These are phyloP conservation scores for Calcarius ornatus DNA, from an alignment of 2,113 vertebrate species.

Conservation along the genomic window DNA sequence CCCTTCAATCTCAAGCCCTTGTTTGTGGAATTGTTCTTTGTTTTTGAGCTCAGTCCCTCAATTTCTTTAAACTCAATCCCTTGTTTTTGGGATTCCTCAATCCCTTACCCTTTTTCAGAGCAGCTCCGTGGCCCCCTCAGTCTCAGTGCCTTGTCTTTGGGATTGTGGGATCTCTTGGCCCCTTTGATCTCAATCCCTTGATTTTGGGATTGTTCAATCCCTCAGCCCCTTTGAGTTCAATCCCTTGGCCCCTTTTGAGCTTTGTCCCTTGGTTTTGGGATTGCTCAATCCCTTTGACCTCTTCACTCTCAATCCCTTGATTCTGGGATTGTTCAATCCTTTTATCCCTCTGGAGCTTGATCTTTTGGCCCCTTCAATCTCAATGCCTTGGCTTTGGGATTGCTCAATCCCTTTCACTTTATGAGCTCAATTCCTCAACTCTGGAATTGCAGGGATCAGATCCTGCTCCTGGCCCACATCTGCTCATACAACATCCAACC, in stretches of 20 bases:
- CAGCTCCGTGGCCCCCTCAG: fast-evolving
- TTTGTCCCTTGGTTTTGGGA: not conserved
- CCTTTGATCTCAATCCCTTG: not conserved
- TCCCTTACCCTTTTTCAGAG: not conserved
- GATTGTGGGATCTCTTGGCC: not conserved
- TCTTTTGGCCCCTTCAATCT: not conserved
- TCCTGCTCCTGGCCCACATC: not conserved
- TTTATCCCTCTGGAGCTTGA: not conserved
- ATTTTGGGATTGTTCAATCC: not conserved
- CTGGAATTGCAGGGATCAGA: not conserved
- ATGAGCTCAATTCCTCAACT: not conserved
- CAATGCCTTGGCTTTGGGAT: not conserved
- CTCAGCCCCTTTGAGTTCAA: not conserved
- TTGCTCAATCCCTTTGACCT: not conserved
- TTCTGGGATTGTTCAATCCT: not conserved
- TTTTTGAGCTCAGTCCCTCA: not conserved
- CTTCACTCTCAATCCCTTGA: not conserved
- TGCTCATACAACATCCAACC: not conserved
- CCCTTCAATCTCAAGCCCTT: not conserved
- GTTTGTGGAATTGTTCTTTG: not conserved
- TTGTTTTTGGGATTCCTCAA: not conserved
- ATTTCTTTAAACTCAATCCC: not conserved
- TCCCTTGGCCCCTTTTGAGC: not conserved
- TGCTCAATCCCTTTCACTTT: fast-evolving
- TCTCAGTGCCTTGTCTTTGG: not conserved